These are phyloP conservation scores for Osmerus mordax DNA, from an alignment of 2,113 vertebrate genomes.

Conservation along the genomic window DNA sequence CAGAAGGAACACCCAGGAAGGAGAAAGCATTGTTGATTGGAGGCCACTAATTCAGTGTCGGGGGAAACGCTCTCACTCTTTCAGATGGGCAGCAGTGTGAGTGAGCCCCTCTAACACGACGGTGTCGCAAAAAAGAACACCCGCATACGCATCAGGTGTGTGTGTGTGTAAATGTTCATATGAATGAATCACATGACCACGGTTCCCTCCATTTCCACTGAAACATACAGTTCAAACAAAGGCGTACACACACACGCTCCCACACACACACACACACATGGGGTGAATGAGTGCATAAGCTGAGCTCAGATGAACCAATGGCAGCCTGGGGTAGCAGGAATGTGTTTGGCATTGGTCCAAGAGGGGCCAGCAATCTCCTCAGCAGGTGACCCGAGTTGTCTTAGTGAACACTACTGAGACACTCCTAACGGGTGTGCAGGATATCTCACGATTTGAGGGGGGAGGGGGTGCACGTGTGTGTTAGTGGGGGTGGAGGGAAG, in stretches of 20 bases:
- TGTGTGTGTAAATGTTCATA: background rate
- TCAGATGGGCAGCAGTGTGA: background rate
- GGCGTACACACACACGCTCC: background rate
- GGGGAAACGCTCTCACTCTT: background rate
- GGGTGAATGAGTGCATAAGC: slow-evolving; percentile 76
- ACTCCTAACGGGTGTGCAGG: slow-evolving; percentile 34
- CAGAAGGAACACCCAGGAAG: slow-evolving; percentile 60
- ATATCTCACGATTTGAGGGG: slow-evolving; percentile 13
- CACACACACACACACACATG: slow-evolving; percentile 18
- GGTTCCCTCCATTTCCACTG: background rate
- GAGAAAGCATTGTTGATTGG: slow-evolving; percentile 53
- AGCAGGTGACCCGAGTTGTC: slow-evolving; percentile 71
- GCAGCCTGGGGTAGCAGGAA: slow-evolving; percentile 75
- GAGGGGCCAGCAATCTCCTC: slow-evolving; percentile 66
- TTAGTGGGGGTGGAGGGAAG: slow-evolving; percentile 20
- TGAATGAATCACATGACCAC: background rate
- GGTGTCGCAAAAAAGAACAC: background rate
- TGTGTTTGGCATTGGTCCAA: slow-evolving; percentile 71
- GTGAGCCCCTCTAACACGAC: background rate
- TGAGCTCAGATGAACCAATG: slow-evolving; percentile 77
- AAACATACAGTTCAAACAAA: slow-evolving; percentile 31
- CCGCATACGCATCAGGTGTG: background rate
- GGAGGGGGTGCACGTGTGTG: slow-evolving; percentile 5
- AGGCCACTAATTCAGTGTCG: slow-evolving; percentile 50
- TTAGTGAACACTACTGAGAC: slow-evolving; percentile 63